Evolutionary conservation across 2,113 vertebrate species (phyloP).

Genomic region (Tonatia bakeri): DNA sequence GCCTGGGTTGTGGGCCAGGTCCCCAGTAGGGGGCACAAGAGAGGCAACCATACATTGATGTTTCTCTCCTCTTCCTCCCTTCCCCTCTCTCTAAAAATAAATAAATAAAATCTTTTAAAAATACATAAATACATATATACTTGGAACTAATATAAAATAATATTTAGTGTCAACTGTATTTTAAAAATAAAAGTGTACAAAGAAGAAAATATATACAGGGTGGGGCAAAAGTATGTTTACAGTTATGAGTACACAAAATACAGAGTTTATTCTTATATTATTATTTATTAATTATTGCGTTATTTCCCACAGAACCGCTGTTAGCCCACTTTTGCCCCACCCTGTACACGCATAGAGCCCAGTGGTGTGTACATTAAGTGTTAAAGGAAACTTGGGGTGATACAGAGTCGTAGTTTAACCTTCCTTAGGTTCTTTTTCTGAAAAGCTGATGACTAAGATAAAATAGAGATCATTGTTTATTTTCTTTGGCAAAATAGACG

Average conservation of each 20-base stretch:
- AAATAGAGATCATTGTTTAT: neutral
- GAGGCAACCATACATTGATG: no score
- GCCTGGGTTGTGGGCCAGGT: no score
- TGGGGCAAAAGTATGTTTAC: neutral
- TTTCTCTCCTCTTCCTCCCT: no score
- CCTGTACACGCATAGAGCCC: neutral
- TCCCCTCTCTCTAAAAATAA: no score
- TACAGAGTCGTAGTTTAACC: neutral
- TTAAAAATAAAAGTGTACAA: neutral
- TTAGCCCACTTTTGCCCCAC: no score
- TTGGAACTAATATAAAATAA: neutral
- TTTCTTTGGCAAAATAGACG: neutral
- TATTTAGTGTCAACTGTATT: neutral
- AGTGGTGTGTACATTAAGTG: rapidly evolving
- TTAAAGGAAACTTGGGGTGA: neutral
- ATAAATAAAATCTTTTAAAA: neutral
- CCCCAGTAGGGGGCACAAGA: no score
- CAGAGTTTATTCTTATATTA: no score
- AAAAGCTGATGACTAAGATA: neutral
- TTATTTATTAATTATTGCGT: no score
- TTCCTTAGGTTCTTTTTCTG: neutral
- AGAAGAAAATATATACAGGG: neutral
- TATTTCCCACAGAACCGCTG: no score
- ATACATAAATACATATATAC: no score
- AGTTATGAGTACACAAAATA: no score